These are phyloP conservation scores for Agriopis aurantiaria DNA, from an alignment of 2,888 invertebrate species.

Conservation along the genomic window DNA sequence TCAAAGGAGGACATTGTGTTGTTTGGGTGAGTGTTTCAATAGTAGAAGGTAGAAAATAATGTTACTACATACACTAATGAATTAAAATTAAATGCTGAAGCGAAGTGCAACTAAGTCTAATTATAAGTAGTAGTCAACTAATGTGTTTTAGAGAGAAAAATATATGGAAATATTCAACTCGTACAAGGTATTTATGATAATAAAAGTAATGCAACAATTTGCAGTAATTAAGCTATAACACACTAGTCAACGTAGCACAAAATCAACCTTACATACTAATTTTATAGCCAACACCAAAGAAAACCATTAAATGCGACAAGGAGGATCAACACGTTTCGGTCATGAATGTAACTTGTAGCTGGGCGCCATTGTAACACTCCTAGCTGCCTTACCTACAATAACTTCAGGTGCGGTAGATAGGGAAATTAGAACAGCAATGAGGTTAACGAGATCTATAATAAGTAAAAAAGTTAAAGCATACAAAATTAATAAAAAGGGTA, in stretches of 20 bases:
- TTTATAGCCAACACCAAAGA: constrained; percentile 3
- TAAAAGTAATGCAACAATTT: too few species aligned
- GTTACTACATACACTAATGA: background rate
- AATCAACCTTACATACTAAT: background rate
- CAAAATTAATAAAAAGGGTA: too few species aligned
- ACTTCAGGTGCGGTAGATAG: too few species aligned
- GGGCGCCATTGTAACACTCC: constrained; percentile 1
- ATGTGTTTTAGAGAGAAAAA: background rate
- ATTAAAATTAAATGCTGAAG: background rate
- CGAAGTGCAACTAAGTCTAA: background rate
- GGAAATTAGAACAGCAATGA: too few species aligned
- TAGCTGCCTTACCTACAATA: too few species aligned
- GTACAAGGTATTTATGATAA: background rate
- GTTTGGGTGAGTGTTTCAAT: background rate
- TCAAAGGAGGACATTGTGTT: background rate
- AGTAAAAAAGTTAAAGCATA: too few species aligned
- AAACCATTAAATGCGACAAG: background rate
- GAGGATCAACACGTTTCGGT: background rate
- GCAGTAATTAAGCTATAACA: background rate
- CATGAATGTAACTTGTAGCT: background rate
- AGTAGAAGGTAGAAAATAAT: background rate
- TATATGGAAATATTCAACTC: background rate
- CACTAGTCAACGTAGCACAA: background rate
- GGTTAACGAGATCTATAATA: too few species aligned
- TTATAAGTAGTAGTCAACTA: background rate